Conservation (phyloP, 2,888 invertebrate genomes). For the Dorcus hopei region DNA sequence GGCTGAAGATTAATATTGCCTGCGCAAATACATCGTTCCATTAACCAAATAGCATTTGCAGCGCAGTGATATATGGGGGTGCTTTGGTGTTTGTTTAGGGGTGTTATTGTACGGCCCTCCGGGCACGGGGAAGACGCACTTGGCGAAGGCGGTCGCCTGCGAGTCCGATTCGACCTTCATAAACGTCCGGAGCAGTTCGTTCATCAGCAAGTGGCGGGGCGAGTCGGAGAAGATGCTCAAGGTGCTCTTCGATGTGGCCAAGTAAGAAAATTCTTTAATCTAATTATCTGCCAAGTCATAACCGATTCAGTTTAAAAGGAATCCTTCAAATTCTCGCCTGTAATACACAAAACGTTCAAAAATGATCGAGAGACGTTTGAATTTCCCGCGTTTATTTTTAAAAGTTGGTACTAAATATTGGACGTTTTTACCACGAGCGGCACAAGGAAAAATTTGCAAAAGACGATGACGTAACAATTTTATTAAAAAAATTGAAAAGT, state of each 20-base stretch:
- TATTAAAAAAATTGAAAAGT: no score
- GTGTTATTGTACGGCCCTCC: conserved; percentile 69
- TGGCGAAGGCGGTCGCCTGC: conserved; percentile 84
- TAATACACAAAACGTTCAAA: not conserved
- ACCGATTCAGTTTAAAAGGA: no score
- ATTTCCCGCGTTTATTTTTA: not conserved
- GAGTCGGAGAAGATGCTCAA: conserved; percentile 92
- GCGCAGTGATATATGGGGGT: no score
- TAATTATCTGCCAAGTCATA: not conserved
- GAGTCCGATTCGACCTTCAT: conserved; percentile 81
- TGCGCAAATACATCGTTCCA: no score
- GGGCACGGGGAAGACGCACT: conserved; percentile 81
- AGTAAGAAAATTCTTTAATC: conserved; percentile 48
- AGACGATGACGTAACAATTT: no score
- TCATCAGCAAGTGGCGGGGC: conserved; percentile 95
- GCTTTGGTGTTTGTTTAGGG: conserved; percentile 27
- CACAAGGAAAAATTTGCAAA: no score
- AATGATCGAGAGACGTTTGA: not conserved
- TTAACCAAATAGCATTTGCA: no score
- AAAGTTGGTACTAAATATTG: no score
- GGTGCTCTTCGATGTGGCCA: conserved; percentile 84
- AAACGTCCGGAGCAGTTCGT: conserved; percentile 83
- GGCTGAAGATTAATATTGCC: no score
- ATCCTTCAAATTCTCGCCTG: no score
- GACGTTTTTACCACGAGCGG: no score